These are phyloP conservation scores for Gibbula magus DNA, from an alignment of 2,888 invertebrate species.

Conservation along the genomic window DNA sequence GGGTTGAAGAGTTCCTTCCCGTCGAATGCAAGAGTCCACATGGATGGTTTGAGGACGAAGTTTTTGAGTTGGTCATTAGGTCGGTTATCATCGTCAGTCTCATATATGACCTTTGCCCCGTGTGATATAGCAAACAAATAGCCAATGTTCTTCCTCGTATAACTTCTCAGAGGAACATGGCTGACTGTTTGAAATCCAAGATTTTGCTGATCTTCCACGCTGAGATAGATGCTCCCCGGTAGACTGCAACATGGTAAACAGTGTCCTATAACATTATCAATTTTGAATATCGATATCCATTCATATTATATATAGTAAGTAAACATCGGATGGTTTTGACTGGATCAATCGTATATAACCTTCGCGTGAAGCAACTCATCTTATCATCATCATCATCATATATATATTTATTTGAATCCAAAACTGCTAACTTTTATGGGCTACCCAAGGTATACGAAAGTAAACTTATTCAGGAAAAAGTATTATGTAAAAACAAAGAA, in stretches of 20 bases:
- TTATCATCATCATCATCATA: too few species aligned
- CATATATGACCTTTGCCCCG: slow-evolving; percentile 28
- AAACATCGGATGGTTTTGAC: too few species aligned
- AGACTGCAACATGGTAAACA: slow-evolving; percentile 21
- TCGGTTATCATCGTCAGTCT: slow-evolving; percentile 29
- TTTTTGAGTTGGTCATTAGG: slow-evolving; percentile 26
- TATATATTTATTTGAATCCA: too few species aligned
- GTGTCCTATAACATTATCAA: too few species aligned
- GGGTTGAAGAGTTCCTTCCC: slow-evolving; percentile 18
- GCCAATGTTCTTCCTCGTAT: slow-evolving; percentile 21
- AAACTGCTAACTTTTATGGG: too few species aligned
- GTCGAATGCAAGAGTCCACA: slow-evolving; percentile 12
- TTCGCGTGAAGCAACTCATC: too few species aligned
- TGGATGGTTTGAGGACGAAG: slow-evolving; percentile 7
- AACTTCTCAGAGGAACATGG: not conserved
- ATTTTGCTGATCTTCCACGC: not conserved
- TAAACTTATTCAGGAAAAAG: too few species aligned
- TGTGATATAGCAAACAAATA: slow-evolving; percentile 16
- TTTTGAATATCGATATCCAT: too few species aligned
- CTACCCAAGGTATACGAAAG: too few species aligned
- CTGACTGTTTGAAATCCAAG: not conserved
- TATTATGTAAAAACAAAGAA: too few species aligned
- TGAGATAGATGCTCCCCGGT: slow-evolving; percentile 25
- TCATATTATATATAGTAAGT: too few species aligned
- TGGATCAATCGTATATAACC: too few species aligned